A percentile compares a stretch with the other conserved stretches of the same genome.
phyloP scores from a whole-genome alignment of 2,888 invertebrate genomes.

The Dolomedes plantarius region DNA sequence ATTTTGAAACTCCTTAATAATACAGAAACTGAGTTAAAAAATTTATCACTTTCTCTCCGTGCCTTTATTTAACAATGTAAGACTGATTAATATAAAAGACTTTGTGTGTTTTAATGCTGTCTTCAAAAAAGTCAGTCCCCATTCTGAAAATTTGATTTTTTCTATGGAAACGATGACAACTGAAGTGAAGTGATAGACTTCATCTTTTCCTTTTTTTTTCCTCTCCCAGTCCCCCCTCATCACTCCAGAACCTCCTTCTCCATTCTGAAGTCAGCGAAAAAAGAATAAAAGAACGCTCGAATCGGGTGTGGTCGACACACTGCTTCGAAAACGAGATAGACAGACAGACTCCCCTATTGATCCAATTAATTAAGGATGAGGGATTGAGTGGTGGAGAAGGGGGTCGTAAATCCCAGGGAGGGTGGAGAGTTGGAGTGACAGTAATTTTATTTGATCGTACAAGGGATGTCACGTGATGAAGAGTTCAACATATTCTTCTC shows the following conservation, averaged over 20 bases:
- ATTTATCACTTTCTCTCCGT: too few species aligned
- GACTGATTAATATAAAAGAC: too few species aligned
- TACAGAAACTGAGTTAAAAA: too few species aligned
- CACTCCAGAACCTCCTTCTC: not conserved
- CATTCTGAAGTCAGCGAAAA: not conserved
- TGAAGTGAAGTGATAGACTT: not conserved
- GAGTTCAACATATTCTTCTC: not conserved
- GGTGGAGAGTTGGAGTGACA: slow-evolving; percentile 3
- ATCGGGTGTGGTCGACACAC: slow-evolving; percentile 36
- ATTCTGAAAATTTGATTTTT: not conserved
- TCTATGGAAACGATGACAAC: not conserved
- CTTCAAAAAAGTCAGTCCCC: too few species aligned
- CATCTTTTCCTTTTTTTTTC: not conserved
- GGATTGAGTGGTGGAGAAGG: slow-evolving; percentile 36
- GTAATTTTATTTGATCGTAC: slow-evolving; percentile 40
- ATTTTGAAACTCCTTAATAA: too few species aligned
- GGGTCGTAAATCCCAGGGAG: slow-evolving; percentile 4
- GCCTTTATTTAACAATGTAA: too few species aligned
- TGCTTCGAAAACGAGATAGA: not conserved
- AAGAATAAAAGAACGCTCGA: not conserved
- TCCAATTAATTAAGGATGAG: slow-evolving; percentile 65
- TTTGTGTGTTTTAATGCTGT: too few species aligned
- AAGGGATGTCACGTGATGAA: slow-evolving; percentile 23
- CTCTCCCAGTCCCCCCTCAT: not conserved
- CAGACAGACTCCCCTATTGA: slow-evolving; percentile 29